Evolutionary conservation across 2,797 vertebrate genomes (phyloP).

Genomic region (Rousettus madagascariensis): DNA sequence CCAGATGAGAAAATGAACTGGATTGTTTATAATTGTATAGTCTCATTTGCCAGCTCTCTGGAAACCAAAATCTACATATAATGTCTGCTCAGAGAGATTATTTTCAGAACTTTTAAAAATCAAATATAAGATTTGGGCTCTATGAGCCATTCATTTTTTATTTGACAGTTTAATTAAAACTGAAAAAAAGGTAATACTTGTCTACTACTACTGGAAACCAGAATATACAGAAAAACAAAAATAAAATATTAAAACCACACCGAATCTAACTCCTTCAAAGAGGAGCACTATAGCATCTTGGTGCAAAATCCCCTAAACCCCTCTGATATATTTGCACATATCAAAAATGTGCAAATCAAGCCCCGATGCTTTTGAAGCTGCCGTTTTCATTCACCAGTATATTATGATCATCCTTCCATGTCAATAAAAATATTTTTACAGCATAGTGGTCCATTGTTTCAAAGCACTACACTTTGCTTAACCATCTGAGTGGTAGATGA

Average conservation of each 20-base stretch:
- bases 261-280: neutral
- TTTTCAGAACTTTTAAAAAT: slow-evolving; percentile 14
- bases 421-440: neutral
- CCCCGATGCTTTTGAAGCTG: neutral
- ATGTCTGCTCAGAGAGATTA: neutral
- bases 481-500: neutral
- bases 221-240: neutral
- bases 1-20: neutral
- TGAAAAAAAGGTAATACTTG: neutral
- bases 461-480: slow-evolving; percentile 22
- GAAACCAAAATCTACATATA: neutral
- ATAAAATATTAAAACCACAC: neutral
- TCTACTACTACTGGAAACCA: neutral
- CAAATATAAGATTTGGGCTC: neutral
- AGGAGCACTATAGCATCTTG: neutral
- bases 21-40: neutral
- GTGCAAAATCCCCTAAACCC: too few species aligned
- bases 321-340: too few species aligned
- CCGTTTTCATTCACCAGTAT: neutral
- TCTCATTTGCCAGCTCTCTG: neutral
- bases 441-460: neutral
- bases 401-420: neutral
- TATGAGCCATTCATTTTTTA: neutral
- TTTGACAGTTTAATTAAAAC: neutral
- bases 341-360: neutral